A percentile compares a stretch with the other conserved stretches of the same genome.
Conservation (phyloP, 2,888 invertebrate genomes). For the Anodontia alba region DNA sequence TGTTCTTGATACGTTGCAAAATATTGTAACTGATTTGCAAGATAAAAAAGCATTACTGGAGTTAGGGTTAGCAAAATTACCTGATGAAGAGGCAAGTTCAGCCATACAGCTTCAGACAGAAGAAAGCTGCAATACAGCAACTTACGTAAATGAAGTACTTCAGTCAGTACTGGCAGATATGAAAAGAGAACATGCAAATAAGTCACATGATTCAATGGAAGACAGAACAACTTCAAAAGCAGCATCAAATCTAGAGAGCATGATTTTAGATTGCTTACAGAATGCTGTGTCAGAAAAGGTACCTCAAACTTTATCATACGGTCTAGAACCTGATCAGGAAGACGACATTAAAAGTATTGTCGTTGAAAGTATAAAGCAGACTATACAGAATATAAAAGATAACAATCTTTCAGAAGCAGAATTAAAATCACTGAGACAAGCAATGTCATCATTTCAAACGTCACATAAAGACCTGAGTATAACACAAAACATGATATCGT, state of each 20-base stretch:
- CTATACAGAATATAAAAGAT: constrained; percentile 43
- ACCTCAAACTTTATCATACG: not conserved
- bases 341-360: constrained; percentile 49
- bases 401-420: constrained; percentile 34
- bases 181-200: constrained; percentile 15
- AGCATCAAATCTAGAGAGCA: constrained; percentile 28
- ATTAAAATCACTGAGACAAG: constrained; percentile 29
- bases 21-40: constrained; percentile 62
- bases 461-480: not conserved
- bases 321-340: constrained; percentile 33
- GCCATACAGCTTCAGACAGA: not conserved
- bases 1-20: constrained; percentile 61
- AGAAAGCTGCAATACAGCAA: constrained; percentile 35
- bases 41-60: constrained; percentile 53
- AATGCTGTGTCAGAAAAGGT: constrained; percentile 28
- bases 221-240: not conserved
- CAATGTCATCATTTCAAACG: not conserved
- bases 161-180: constrained; percentile 48
- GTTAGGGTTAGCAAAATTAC: constrained; percentile 28
- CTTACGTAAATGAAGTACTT: constrained; percentile 51
- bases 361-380: constrained; percentile 44
- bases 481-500: constrained; percentile 31
- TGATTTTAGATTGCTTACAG: constrained; percentile 41
- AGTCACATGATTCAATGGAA: not conserved
- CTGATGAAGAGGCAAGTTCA: constrained; percentile 6